Percentiles rank a stretch among this genome's conserved stretches.
Evolutionary conservation across 2,113 vertebrate genomes (phyloP).

Genomic region (Ochotona curzoniae): DNA sequence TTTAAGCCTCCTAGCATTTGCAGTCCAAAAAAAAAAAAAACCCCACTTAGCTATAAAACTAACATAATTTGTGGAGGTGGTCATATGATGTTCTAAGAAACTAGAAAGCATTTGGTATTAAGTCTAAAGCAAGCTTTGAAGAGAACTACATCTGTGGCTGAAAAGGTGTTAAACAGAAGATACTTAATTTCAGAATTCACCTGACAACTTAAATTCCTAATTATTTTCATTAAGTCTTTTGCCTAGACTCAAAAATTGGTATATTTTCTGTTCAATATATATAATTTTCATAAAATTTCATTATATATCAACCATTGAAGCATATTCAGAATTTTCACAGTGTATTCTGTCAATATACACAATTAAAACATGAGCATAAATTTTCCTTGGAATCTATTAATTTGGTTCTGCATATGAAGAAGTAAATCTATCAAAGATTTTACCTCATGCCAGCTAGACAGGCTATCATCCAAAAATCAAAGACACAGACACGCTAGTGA

Average conservation of each 20-base stretch:
- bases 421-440: neutral
- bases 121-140: constrained; percentile 30
- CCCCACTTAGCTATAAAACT: constrained; percentile 44
- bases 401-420: neutral
- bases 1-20: constrained; percentile 55
- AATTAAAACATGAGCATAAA: too few relatives aligned
- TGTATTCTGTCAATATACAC: too few relatives aligned
- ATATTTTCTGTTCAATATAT: neutral
- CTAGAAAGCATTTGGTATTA: constrained; percentile 44
- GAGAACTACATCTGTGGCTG: constrained; percentile 26
- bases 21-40: constrained; percentile 8
- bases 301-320: neutral
- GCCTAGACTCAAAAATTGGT: constrained; percentile 28
- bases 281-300: neutral
- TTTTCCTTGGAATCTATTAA: neutral
- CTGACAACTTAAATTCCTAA: neutral
- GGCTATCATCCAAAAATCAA: too few relatives aligned
- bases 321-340: too few relatives aligned
- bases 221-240: neutral
- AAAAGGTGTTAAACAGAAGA: constrained; percentile 38
- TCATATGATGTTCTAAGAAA: constrained; percentile 67
- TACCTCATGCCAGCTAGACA: too few relatives aligned
- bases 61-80: constrained; percentile 77
- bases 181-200: constrained; percentile 34
- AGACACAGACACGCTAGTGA: too few relatives aligned